These are phyloP conservation scores for Thamnophis elegans DNA, from an alignment of 2,797 vertebrate genomes.

Conservation along the genomic window DNA sequence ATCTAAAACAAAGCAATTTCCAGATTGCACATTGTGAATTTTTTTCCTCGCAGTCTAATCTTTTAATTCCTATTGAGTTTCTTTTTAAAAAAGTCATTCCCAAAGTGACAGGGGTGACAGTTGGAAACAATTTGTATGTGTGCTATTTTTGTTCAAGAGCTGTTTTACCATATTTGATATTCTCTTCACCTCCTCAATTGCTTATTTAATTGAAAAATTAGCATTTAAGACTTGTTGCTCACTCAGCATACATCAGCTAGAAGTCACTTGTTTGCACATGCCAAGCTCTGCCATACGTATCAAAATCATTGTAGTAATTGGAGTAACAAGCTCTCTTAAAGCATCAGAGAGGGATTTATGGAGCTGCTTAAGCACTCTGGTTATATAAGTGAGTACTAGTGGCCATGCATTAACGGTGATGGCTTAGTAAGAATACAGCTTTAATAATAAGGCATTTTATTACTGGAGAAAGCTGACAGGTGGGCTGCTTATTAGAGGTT, in stretches of 20 bases:
- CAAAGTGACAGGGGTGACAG: not conserved
- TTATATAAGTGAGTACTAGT: conserved; percentile 36
- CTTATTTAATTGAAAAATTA: conserved; percentile 43
- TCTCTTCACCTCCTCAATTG: not conserved
- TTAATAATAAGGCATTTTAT: conserved; percentile 61
- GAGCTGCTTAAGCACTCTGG: conserved; percentile 55
- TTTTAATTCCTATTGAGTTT: not conserved
- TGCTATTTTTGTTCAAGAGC: not conserved
- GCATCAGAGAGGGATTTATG: conserved; percentile 51
- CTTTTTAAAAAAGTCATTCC: not conserved
- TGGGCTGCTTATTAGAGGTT: conserved; percentile 59
- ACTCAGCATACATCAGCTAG: conserved; percentile 17
- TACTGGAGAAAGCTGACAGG: conserved; percentile 58
- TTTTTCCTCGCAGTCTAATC: not conserved
- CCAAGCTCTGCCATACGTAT: conserved; percentile 48
- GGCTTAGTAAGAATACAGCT: conserved; percentile 46
- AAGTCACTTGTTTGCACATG: conserved; percentile 19
- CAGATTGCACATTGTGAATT: not conserved
- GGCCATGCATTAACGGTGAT: conserved; percentile 50
- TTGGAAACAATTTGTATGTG: not conserved
- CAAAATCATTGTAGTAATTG: conserved; percentile 54
- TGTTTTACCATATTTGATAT: not conserved
- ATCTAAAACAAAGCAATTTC: not conserved
- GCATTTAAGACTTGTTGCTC: conserved; percentile 5
- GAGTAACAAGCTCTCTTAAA: conserved; percentile 59